Percentiles rank a stretch among this genome's conserved stretches.
These are phyloP conservation scores for Dolichopus griseipennis DNA, from an alignment of 2,888 invertebrate species.

Conservation along the genomic window DNA sequence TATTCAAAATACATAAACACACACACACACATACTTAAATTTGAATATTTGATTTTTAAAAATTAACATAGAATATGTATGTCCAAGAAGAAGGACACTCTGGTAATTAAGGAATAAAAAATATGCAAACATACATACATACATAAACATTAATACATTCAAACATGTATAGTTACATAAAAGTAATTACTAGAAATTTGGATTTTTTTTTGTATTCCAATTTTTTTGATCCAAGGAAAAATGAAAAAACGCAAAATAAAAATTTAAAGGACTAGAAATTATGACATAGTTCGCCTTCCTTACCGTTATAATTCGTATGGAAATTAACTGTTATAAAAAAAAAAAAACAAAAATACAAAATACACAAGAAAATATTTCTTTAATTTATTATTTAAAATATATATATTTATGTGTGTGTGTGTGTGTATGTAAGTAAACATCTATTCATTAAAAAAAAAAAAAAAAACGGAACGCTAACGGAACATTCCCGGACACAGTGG, in stretches of 20 bases:
- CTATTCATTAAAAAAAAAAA: neutral
- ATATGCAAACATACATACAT: too few relatives aligned
- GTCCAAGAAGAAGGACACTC: too few relatives aligned
- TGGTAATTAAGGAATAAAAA: too few relatives aligned
- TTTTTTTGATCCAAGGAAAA: neutral
- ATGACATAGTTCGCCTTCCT: slow-evolving; percentile 1
- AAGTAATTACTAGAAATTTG: neutral
- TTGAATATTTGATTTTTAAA: too few relatives aligned
- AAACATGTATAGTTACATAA: neutral
- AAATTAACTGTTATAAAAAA: neutral
- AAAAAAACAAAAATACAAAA: slow-evolving; percentile 11
- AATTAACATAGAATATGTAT: too few relatives aligned
- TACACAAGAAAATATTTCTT: neutral
- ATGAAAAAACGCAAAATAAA: neutral
- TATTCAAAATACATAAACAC: too few relatives aligned
- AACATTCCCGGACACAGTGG: neutral
- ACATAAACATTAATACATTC: too few relatives aligned
- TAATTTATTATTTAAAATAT: neutral
- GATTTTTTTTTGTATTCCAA: neutral
- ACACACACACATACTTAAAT: too few relatives aligned
- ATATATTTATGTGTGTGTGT: neutral
- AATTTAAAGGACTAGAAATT: neutral
- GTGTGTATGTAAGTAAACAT: neutral
- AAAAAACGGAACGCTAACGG: neutral
- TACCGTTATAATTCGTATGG: slow-evolving; percentile 6